Evolutionary conservation across 2,113 vertebrate genomes (phyloP).

Genomic region (Archocentrus centrarchus): DNA sequence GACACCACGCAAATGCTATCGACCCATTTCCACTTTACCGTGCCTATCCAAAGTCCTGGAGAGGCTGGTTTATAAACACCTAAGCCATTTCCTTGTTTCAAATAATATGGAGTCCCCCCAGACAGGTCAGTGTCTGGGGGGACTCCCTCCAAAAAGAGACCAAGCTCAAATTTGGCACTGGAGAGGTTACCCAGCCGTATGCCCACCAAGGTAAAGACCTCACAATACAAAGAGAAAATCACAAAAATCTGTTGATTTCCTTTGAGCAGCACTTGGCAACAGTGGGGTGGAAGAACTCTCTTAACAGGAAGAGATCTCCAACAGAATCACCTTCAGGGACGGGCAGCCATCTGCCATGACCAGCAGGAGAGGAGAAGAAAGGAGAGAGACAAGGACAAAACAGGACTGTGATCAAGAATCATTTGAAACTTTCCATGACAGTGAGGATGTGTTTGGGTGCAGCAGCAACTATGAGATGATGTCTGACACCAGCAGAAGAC

Average conservation of each 20-base stretch:
- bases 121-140: too few species aligned
- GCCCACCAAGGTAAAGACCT: not conserved
- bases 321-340: not conserved
- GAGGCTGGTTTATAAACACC: too few species aligned
- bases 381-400: not conserved
- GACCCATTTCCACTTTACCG: too few species aligned
- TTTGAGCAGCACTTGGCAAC: too few species aligned
- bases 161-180: not conserved
- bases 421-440: rapidly evolving
- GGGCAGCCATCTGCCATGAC: not conserved
- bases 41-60: too few species aligned
- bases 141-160: not conserved
- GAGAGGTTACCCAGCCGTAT: not conserved
- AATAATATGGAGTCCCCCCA: too few species aligned
- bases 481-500: not conserved
- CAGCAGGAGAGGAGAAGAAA: not conserved
- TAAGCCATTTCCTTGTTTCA: too few species aligned
- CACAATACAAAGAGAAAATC: not conserved
- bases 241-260: too few species aligned
- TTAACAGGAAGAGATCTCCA: not conserved
- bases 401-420: not conserved
- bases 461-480: not conserved
- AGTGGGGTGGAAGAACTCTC: not conserved
- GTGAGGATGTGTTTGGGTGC: not conserved
- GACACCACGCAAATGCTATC: too few species aligned